Percentiles rank a stretch among this genome's conserved stretches.
These are phyloP conservation scores for Drosophila algonquin DNA, from an alignment of 2,888 invertebrate genomes.

Conservation along the genomic window DNA sequence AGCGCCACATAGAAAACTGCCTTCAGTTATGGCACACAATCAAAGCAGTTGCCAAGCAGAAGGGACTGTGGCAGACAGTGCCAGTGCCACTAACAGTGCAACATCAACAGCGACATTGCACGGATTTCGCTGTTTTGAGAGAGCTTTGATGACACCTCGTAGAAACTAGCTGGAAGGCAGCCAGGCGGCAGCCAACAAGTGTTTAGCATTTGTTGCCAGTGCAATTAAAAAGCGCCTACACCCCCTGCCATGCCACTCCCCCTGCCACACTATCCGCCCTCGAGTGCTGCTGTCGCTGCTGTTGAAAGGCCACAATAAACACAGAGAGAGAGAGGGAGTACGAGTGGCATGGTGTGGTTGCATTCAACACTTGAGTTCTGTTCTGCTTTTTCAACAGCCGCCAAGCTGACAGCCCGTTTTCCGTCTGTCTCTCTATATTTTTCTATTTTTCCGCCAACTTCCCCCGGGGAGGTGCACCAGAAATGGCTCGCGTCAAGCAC, in stretches of 20 bases:
- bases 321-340: background rate
- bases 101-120: conserved; percentile 6
- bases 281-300: conserved; percentile 47
- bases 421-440: conserved; percentile 8
- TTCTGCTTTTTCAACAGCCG: conserved; percentile 25
- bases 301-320: conserved; percentile 69
- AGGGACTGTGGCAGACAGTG: too few relatives aligned
- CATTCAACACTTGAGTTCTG: conserved; percentile 51
- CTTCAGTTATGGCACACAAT: conserved; percentile 64
- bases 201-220: conserved; percentile 75
- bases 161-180: conserved; percentile 61
- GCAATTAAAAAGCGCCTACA: conserved; percentile 67
- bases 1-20: conserved; percentile 43
- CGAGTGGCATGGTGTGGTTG: conserved; percentile 21
- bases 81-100: background rate
- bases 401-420: conserved; percentile 6
- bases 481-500: conserved; percentile 59
- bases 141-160: conserved; percentile 57
- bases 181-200: conserved; percentile 66
- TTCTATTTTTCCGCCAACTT: conserved; percentile 43
- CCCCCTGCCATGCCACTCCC: conserved; percentile 14
- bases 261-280: conserved; percentile 37
- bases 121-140: conserved; percentile 30
- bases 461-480: conserved; percentile 73
- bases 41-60: conserved; percentile 41